Percentiles rank a stretch among this genome's conserved stretches.
These are phyloP conservation scores for Mesocentrotus franciscanus DNA, from an alignment of 53 echinoderm and acorn worm species.

Conservation along the genomic window DNA sequence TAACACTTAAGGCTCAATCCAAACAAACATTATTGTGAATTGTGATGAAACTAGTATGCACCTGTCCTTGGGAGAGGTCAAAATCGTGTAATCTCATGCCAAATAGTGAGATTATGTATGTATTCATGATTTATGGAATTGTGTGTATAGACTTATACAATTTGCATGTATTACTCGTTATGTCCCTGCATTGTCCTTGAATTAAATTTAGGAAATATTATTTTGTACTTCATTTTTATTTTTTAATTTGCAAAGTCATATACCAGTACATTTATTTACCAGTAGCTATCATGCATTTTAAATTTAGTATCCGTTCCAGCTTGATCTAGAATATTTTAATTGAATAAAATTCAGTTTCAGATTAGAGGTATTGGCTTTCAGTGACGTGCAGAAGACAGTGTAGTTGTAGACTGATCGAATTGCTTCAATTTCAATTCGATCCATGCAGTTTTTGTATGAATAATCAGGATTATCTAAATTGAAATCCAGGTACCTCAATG, in stretches of 20 bases:
- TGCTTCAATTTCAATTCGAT: not conserved
- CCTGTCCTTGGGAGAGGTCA: no score
- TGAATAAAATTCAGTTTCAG: not conserved
- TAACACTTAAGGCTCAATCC: no score
- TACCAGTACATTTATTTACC: no score
- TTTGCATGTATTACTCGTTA: not conserved
- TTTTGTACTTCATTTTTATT: not conserved
- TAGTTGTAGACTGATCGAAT: not conserved
- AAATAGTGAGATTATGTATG: not conserved
- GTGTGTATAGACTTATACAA: not conserved
- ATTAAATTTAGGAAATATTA: not conserved
- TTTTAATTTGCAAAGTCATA: not conserved
- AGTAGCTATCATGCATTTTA: not conserved
- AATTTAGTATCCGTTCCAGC: not conserved
- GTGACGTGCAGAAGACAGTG: not conserved
- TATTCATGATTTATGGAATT: not conserved
- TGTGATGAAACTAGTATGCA: no score
- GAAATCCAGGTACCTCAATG: conserved; percentile 5
- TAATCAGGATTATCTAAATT: not conserved
- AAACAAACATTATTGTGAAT: no score
- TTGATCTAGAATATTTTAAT: not conserved
- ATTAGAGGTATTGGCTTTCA: not conserved
- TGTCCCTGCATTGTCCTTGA: not conserved
- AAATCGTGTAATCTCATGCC: no score
- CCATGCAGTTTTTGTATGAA: conserved; percentile 23